Conservation (phyloP, 2,113 vertebrate species). For the Panthera leo region DNA sequence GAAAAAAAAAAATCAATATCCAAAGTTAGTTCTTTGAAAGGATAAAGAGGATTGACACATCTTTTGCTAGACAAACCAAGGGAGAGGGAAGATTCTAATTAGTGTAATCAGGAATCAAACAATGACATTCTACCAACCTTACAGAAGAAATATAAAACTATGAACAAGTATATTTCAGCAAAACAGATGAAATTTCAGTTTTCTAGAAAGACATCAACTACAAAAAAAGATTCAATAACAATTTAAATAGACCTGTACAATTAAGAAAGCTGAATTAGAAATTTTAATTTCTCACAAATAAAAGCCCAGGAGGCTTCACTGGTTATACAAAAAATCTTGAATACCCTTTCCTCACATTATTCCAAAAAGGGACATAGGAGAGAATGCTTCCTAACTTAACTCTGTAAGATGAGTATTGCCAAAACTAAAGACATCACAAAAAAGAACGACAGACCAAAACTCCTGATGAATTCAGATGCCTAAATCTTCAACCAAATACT, state of each 20-base stretch:
- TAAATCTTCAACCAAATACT: not conserved
- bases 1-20: not conserved
- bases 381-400: not conserved
- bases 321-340: not conserved
- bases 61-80: not conserved
- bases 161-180: not conserved
- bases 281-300: not conserved
- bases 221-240: not conserved
- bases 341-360: not conserved
- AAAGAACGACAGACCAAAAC: not conserved
- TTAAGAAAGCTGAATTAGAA: not conserved
- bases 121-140: not conserved
- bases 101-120: not conserved
- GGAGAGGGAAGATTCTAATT: not conserved
- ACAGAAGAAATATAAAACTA: not conserved
- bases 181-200: not conserved
- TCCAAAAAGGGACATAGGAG: not conserved
- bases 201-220: not conserved
- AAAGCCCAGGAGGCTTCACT: not conserved
- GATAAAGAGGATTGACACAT: not conserved
- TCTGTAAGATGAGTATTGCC: not conserved
- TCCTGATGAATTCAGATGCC: not conserved
- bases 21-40: not conserved
- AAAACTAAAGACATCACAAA: not conserved
- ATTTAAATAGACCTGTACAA: not conserved